Percentiles rank a stretch among this genome's conserved stretches.
Evolutionary conservation across 1,140 invertebrate genomes (phyloP).

Genomic region (Melitaea cinxia): DNA sequence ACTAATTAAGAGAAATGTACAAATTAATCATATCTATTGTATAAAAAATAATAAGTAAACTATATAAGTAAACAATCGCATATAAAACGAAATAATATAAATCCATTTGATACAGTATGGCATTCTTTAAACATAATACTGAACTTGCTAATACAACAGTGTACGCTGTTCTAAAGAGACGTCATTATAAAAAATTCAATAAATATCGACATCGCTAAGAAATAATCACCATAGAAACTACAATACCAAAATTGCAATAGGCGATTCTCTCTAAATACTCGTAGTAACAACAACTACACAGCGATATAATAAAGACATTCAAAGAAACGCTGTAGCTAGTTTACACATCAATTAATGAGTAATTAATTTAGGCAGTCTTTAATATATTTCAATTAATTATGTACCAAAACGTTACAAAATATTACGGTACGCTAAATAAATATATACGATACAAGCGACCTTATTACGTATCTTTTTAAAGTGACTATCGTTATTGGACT

Average conservation of each 20-base stretch:
- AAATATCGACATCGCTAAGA: slow-evolving; percentile 44
- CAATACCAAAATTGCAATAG: slow-evolving; percentile 28
- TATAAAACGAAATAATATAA: slow-evolving; percentile 64
- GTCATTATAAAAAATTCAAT: slow-evolving; percentile 37
- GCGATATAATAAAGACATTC: slow-evolving; percentile 22
- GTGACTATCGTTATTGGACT: slow-evolving; percentile 10
- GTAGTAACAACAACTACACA: slow-evolving; percentile 24
- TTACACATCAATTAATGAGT: slow-evolving; percentile 70
- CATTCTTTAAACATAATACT: slow-evolving; percentile 77
- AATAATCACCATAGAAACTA: slow-evolving; percentile 33
- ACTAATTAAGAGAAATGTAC: slow-evolving; percentile 59
- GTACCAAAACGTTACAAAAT: slow-evolving; percentile 64
- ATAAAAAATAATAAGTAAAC: slow-evolving; percentile 67
- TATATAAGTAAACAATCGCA: slow-evolving; percentile 60
- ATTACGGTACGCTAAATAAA: slow-evolving; percentile 67
- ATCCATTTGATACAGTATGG: slow-evolving; percentile 78
- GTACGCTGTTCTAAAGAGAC: slow-evolving; percentile 55
- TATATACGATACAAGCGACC: slow-evolving; percentile 33
- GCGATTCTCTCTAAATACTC: slow-evolving; percentile 29
- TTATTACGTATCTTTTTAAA: slow-evolving; percentile 15
- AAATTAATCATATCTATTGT: slow-evolving; percentile 43
- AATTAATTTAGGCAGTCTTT: slow-evolving; percentile 80
- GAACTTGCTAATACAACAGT: slow-evolving; percentile 78
- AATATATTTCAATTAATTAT: slow-evolving; percentile 72
- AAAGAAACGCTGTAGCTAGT: slow-evolving; percentile 60